Evolutionary conservation across 2,888 invertebrate species (phyloP).

Genomic region (Drosophila vallismaia): DNA sequence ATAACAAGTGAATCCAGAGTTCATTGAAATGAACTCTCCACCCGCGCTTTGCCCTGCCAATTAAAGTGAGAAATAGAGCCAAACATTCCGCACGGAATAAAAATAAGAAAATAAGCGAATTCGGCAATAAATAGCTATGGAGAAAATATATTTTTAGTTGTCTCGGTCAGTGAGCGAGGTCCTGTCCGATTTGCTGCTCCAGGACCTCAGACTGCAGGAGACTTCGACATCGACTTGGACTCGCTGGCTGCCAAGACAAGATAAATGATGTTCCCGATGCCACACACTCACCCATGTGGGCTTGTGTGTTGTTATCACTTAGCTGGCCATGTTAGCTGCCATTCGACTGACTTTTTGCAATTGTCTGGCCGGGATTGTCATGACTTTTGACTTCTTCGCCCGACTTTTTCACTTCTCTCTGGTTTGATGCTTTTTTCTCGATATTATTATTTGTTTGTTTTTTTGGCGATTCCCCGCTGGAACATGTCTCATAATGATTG

Average conservation of each 20-base stretch:
- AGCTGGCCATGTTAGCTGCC: conserved; percentile 52
- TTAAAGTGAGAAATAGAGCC: conserved; percentile 71
- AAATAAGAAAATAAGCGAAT: conserved; percentile 45
- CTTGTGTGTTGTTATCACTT: conserved; percentile 41
- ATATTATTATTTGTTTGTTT: conserved; percentile 6
- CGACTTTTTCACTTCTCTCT: conserved; percentile 23
- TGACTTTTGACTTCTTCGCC: conserved; percentile 46
- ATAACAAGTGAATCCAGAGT: conserved; percentile 54
- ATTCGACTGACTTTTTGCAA: conserved; percentile 60
- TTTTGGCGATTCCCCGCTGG: not conserved
- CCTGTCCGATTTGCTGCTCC: conserved; percentile 35
- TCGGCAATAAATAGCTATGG: conserved; percentile 65
- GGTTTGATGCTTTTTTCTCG: conserved; percentile 11
- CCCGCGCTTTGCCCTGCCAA: conserved; percentile 71
- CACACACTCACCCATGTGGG: conserved; percentile 23
- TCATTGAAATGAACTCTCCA: conserved; percentile 50
- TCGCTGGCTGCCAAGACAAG: conserved; percentile 50
- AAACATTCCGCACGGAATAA: conserved; percentile 17
- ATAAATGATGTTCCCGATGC: conserved; percentile 71
- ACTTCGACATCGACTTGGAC: conserved; percentile 17
- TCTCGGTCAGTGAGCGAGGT: conserved; percentile 11
- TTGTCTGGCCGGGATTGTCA: conserved; percentile 49
- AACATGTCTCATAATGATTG: conserved; percentile 63
- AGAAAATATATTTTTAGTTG: conserved; percentile 52
- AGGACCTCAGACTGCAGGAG: conserved; percentile 23